Evolutionary conservation across 2,797 vertebrate species (phyloP).

Genomic region (Varecia variegata): DNA sequence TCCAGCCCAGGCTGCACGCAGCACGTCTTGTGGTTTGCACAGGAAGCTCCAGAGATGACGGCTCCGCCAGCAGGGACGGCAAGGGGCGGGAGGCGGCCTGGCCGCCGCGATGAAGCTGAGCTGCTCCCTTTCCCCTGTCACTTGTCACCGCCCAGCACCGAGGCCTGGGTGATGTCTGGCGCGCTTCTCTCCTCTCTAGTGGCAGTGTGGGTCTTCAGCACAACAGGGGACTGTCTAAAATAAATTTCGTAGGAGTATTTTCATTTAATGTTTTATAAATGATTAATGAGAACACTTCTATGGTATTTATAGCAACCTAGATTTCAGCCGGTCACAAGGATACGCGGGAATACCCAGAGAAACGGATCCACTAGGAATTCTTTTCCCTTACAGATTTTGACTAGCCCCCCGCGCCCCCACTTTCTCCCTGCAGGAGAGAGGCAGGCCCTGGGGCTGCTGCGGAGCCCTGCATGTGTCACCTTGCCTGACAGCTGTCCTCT

Average conservation of each 20-base stretch:
- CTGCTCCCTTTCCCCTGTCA: neutral
- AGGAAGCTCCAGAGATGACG: neutral
- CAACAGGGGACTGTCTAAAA: neutral
- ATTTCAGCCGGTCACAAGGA: neutral
- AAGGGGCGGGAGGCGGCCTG: neutral
- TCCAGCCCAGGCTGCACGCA: neutral
- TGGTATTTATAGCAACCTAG: neutral
- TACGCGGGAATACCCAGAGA: neutral
- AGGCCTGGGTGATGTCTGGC: neutral
- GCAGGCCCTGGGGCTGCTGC: neutral
- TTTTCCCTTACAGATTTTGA: neutral
- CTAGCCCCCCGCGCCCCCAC: no score
- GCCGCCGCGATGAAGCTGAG: neutral
- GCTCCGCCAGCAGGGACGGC: accelerated
- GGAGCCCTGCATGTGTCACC: neutral
- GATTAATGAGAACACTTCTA: neutral
- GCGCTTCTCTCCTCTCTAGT: neutral
- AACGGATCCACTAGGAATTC: neutral
- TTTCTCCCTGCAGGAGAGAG: neutral
- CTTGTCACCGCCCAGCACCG: neutral
- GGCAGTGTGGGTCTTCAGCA: neutral
- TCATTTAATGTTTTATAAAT: neutral
- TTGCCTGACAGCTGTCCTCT: neutral
- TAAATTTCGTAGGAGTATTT: neutral
- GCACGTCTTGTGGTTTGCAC: neutral